Percentiles rank a stretch among this genome's conserved stretches.
phyloP scores from a whole-genome alignment of 2,113 vertebrate species.

The Neolamprologus fasciatus region DNA sequence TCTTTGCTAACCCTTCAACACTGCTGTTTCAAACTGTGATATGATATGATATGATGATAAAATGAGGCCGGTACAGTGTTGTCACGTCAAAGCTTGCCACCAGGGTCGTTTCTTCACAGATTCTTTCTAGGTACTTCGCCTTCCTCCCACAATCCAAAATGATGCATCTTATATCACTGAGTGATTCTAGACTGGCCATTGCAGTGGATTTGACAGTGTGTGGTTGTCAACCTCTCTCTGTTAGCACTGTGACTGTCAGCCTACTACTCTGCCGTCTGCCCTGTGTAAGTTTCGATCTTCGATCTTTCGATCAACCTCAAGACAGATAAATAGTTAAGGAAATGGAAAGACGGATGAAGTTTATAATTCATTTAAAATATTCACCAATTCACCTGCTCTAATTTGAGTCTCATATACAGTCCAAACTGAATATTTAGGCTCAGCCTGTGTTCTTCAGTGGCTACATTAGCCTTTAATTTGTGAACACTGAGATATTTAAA shows the following conservation, averaged over 20 bases:
- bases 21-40: neutral
- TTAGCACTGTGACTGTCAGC: neutral
- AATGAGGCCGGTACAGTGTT: neutral
- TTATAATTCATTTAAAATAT: neutral
- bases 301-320: too few species aligned
- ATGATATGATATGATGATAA: neutral
- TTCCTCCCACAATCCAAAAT: neutral
- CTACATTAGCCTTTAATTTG: neutral
- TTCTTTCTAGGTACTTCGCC: neutral
- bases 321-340: neutral
- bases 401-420: neutral
- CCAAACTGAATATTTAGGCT: neutral
- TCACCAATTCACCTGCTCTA: neutral
- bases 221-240: neutral
- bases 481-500: neutral
- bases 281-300: neutral
- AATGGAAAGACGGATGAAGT: neutral
- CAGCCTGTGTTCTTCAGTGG: neutral
- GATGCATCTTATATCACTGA: neutral
- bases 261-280: neutral
- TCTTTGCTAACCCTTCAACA: neutral
- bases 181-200: neutral
- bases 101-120: neutral
- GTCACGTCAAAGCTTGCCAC: neutral
- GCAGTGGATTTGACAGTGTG: neutral